Evolutionary conservation across 64 coral and sea anemone species (phyloP).

Genomic region (Trachythela sp.): DNA sequence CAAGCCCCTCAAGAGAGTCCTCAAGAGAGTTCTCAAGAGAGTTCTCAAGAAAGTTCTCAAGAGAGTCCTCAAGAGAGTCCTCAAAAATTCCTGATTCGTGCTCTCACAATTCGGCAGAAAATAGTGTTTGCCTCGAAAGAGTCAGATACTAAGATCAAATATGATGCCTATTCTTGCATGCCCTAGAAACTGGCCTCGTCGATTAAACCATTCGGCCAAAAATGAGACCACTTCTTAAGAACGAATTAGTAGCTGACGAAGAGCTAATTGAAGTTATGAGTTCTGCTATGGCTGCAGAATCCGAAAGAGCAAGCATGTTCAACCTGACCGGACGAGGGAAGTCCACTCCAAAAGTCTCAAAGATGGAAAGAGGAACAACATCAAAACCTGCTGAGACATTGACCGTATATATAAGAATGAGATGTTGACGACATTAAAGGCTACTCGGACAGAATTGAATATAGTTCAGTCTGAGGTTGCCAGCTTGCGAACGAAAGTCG

Average conservation of each 20-base stretch:
- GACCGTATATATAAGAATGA: background rate
- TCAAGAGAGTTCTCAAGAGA: too few relatives aligned
- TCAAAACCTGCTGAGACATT: too few relatives aligned
- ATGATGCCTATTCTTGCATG: slow-evolving; percentile 20
- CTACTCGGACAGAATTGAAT: background rate
- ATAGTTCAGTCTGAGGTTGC: background rate
- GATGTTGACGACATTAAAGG: background rate
- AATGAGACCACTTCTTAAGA: slow-evolving; percentile 7
- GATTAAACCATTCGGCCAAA: slow-evolving; percentile 27
- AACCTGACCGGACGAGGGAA: too few relatives aligned
- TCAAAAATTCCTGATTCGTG: slow-evolving; percentile 53
- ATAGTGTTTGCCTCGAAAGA: slow-evolving; percentile 50
- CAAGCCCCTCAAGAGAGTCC: slow-evolving; percentile 57
- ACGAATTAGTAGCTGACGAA: background rate
- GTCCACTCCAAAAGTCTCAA: too few relatives aligned
- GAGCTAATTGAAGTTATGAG: background rate
- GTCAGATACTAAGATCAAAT: slow-evolving; percentile 35
- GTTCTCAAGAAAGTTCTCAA: too few relatives aligned
- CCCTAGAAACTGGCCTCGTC: slow-evolving; percentile 24
- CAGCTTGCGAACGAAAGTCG: background rate
- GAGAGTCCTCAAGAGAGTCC: too few relatives aligned
- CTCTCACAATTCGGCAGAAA: slow-evolving; percentile 50
- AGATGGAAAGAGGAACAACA: too few relatives aligned
- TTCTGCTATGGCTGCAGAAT: background rate
- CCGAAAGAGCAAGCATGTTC: background rate